Conservation (phyloP, 2,113 vertebrate genomes). For the Bungarus multicinctus region DNA sequence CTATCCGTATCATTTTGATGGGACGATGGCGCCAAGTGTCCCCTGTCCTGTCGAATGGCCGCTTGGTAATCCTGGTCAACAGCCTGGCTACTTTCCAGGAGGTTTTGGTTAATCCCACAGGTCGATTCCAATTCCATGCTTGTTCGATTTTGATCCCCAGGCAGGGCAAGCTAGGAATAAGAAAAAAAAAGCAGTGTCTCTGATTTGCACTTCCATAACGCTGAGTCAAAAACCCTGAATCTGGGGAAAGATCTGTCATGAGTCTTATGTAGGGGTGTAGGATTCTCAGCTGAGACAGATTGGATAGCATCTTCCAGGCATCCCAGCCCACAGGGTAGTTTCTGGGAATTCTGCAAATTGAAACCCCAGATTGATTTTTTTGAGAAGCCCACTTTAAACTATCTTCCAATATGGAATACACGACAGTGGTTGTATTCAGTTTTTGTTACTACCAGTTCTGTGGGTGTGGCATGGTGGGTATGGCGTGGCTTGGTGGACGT, state of each 20-base stretch:
- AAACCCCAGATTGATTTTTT: rapidly evolving
- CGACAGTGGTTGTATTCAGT: no score
- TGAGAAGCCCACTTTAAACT: not conserved
- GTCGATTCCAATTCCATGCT: not conserved
- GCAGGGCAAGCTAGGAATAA: not conserved
- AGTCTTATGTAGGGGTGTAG: not conserved
- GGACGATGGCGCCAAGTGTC: not conserved
- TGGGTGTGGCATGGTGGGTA: no score
- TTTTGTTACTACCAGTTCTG: no score
- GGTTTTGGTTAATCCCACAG: rapidly evolving
- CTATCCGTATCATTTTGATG: conserved; percentile 7
- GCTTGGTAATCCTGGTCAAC: not conserved
- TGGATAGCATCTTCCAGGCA: no score
- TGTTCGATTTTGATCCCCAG: rapidly evolving
- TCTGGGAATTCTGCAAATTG: not conserved
- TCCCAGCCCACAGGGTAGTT: not conserved
- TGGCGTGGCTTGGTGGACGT: no score
- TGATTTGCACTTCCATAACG: not conserved
- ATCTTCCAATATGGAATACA: not conserved
- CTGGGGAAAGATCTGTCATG: not conserved
- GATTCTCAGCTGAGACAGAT: not conserved
- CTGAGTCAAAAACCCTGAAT: not conserved
- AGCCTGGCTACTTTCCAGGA: not conserved
- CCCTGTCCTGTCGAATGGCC: not conserved
- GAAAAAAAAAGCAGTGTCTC: not conserved